Evolutionary conservation across 2,797 vertebrate genomes (phyloP), one percentile per base, ranked within the genome.

Genomic region (Cynodonichthys magdalenae): DNA sequence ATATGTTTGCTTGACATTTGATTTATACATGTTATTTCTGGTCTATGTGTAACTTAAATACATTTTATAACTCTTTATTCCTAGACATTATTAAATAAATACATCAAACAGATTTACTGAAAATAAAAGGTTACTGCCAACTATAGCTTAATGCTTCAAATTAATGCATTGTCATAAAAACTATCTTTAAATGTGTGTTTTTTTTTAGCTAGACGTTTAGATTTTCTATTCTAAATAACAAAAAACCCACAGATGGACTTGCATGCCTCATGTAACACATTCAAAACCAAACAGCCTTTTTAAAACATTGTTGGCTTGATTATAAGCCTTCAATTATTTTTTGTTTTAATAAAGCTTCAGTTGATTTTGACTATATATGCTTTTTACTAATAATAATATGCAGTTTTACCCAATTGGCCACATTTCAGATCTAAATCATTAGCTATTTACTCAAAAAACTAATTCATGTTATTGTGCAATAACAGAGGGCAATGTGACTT

Each of bases 401-500:
- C 10, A 39, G 36, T 39, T 39, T 11, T 39, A 12, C 36, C 12
- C 11, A 39, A 3, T 12, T 39, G 3, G 7, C 31, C 31, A 31
- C 31, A 39, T 39, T 14, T 12, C 11, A 39, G 11, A 39, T 39
- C 36, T 39, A 39, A 39, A 39, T 11, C 11, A 39, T 45, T 6
- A 31, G 34, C 3, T 36, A 27, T 12, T n/a, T 39, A 46, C 56
- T 29, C n/a, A 69, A 47, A 28, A 52, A 34, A 10, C 15, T 3
- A 53, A 59, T 47, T 52, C 14, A 69, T 53, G 56, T 59, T 52
- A 67, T 27, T 34, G 12, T 57, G n/a, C 64, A 53, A 49, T 27
- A 69, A 29, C 55, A 63, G 20, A 29, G 53, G 49, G 34, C 20
- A 20, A 39, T 69, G 29, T 71, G 63, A 74, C 74, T 75, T 79